Base-by-base conservation (phyloP, 2,797 vertebrate genomes). In the Enteromius anoplus region DNA sequence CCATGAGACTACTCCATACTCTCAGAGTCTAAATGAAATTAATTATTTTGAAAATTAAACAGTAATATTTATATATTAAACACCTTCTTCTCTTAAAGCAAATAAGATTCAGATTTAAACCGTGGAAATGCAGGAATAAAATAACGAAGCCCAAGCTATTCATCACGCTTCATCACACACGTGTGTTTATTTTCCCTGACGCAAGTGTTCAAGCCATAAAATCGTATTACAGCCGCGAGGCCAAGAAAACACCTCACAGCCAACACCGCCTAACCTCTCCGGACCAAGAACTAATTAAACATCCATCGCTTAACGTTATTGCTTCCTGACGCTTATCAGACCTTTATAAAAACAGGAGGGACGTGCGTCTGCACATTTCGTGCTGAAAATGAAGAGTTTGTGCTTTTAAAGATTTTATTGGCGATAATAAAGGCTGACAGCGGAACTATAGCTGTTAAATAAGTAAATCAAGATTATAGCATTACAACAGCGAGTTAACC, bases 401-500 rank as follows among this genome's bases (percentile, higher is more conserved):
- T 66, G 34, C 12, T 60, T 69, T 42, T 32, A 81, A 75, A 79
- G 34, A 64, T 51, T 34, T 75, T 70, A 76, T 69, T 37, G 65
- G 10, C 21, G 34, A 58, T 58, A 75, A 82, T 81, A 81, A 62
- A 73, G n/a, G 23, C 76, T 55, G 11, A 7, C 40, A 73, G 14
- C 49, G 58, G 66, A 65, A 40, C 45, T 19, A 37, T 14, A 76
- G 42, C 66, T 60, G 47, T 75, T 80, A 62, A 75, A 77, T 68
- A 70, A 49, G 51, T 34, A 82, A 83, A 64, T 26, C 45, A 40
- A 68, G 69, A 49, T 51, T 51, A 72, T 11, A 32, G 34, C 21
- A 77, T 76, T 45, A 84, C 55, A 76, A 26, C 58, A 87, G 79
- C 73, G 86, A 75, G 89, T 88, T 88, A 88, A 87, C 76, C 73